A percentile compares a stretch with the other conserved stretches of the same genome.
phyloP scores from a whole-genome alignment of 2,797 vertebrate genomes.

The Poeciliopsis presidionis region DNA sequence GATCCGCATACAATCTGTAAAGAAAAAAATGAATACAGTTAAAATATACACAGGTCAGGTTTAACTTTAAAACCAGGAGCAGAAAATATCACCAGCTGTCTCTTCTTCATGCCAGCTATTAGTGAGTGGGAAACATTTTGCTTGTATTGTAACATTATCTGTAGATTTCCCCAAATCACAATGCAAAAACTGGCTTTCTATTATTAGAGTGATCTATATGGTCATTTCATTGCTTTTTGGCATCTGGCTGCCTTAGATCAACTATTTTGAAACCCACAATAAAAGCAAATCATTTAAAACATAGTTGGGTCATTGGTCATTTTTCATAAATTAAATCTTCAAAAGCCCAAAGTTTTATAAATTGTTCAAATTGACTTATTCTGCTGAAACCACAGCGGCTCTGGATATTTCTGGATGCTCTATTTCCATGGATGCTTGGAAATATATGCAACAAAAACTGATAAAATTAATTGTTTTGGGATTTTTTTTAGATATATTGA shows the following conservation, averaged over 20 bases:
- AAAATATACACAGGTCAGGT: conserved; percentile 22
- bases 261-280: not conserved
- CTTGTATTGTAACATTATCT: not conserved
- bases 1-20: conserved; percentile 92
- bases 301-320: no score
- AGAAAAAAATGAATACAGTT: conserved; percentile 37
- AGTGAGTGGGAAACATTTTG: not conserved
- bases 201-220: not conserved
- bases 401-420: no score
- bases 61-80: not conserved
- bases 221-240: not conserved
- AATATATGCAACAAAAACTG: not conserved
- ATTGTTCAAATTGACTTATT: not conserved
- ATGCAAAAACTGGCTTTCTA: not conserved
- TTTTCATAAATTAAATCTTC: no score
- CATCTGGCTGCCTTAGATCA: not conserved
- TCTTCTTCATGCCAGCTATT: not conserved
- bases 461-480: not conserved
- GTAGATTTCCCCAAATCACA: not conserved
- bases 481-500: not conserved
- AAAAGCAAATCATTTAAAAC: not conserved
- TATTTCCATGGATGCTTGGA: not conserved
- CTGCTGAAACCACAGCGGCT: not conserved
- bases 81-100: not conserved
- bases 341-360: not conserved